A percentile compares a stretch with the other conserved stretches of the same genome.
Conservation (phyloP, 2,113 vertebrate genomes). For the Setophaga kirtlandii region DNA sequence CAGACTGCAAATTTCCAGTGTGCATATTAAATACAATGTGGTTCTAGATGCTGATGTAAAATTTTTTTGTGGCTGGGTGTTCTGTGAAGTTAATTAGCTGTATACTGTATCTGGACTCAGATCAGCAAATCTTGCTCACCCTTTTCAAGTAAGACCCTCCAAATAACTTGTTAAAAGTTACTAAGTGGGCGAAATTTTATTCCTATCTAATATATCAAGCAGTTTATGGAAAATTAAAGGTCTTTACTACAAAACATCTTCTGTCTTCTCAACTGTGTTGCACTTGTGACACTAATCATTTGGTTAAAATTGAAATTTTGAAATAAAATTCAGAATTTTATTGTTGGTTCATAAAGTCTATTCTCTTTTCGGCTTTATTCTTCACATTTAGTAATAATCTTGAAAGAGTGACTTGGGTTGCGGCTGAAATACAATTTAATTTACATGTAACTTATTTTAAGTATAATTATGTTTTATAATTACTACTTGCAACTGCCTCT, state of each 20-base stretch:
- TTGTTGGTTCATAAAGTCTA: slow-evolving; percentile 2
- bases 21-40: background rate
- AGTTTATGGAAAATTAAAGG: background rate
- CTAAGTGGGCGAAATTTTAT: background rate
- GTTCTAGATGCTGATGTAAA: background rate
- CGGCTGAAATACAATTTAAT: slow-evolving; percentile 59
- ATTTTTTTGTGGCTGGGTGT: background rate
- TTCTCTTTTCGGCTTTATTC: slow-evolving; percentile 13
- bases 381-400: slow-evolving; percentile 32
- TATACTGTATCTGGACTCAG: background rate
- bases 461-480: slow-evolving; percentile 44
- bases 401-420: background rate
- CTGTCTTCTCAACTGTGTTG: background rate
- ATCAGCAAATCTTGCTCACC: background rate
- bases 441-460: slow-evolving; percentile 68
- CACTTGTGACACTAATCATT: slow-evolving; percentile 4
- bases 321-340: slow-evolving; percentile 55
- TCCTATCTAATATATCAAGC: background rate
- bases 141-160: background rate
- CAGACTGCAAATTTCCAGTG: background rate
- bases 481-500: slow-evolving; percentile 37
- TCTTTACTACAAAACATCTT: background rate
- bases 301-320: slow-evolving; percentile 41
- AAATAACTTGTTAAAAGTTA: background rate
- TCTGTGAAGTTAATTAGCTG: background rate